Conservation (phyloP, 2,888 invertebrate genomes). For the Dicranocentrus wangi region DNA sequence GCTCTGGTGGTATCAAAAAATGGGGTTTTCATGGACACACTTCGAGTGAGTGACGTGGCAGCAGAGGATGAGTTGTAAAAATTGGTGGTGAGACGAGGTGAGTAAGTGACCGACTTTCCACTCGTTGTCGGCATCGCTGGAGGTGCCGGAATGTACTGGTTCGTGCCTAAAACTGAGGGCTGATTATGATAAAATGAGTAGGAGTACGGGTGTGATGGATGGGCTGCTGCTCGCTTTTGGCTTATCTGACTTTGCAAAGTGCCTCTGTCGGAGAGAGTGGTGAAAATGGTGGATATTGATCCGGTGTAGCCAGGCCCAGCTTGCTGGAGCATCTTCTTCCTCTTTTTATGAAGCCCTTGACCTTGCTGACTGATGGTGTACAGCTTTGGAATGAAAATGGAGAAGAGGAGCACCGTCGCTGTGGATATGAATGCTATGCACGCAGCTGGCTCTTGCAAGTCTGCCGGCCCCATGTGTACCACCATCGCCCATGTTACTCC, state of each 20-base stretch:
- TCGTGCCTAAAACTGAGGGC: constrained; percentile 56
- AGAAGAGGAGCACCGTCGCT: constrained; percentile 73
- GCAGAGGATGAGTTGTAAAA: constrained; percentile 72
- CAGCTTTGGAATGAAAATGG: constrained; percentile 75
- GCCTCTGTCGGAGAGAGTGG: constrained; percentile 73
- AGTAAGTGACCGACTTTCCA: constrained; percentile 73
- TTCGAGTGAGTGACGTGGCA: constrained; percentile 71
- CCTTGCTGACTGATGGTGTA: constrained; percentile 74
- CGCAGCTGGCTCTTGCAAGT: constrained; percentile 74
- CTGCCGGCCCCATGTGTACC: constrained; percentile 70
- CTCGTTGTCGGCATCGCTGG: constrained; percentile 64
- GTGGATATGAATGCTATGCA: constrained; percentile 73
- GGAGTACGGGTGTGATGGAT: constrained; percentile 50
- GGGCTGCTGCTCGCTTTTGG: constrained; percentile 66
- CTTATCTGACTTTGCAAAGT: constrained; percentile 72
- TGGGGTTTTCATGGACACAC: constrained; percentile 73
- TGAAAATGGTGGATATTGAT: constrained; percentile 74
- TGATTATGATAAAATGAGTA: constrained; percentile 62
- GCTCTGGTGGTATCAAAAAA: constrained; percentile 71
- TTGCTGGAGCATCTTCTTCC: constrained; percentile 73
- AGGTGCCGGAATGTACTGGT: constrained; percentile 57
- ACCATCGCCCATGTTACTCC: constrained; percentile 73
- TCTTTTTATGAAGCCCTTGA: constrained; percentile 70
- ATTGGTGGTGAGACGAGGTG: constrained; percentile 72
- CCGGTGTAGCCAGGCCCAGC: constrained; percentile 72